Conservation (phyloP, 2,113 vertebrate genomes). For the Phocoena phocoena region DNA sequence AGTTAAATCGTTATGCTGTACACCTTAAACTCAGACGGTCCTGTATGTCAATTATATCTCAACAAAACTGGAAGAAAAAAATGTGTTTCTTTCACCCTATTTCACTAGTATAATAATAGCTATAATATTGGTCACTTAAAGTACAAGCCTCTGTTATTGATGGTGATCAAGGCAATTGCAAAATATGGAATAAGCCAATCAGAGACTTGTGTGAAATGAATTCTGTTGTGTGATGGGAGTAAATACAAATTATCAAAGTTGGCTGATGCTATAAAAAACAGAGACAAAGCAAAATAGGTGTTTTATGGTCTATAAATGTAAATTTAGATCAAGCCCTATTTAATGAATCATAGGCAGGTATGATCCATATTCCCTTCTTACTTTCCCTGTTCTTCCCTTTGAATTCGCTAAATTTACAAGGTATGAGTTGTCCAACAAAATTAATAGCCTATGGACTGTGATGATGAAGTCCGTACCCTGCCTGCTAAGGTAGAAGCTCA, state of each 20-base stretch:
- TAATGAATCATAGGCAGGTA: neutral
- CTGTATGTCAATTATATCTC: neutral
- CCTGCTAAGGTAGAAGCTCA: neutral
- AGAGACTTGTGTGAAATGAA: neutral
- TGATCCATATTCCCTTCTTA: neutral
- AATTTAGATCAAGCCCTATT: neutral
- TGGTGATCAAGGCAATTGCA: neutral
- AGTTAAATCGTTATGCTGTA: neutral
- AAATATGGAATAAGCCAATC: neutral
- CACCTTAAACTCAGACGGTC: neutral
- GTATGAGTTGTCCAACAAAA: neutral
- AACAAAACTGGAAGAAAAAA: neutral
- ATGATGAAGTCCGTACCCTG: neutral
- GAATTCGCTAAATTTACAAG: neutral
- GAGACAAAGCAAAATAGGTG: neutral
- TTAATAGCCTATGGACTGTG: neutral
- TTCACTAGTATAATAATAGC: neutral
- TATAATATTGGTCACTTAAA: neutral
- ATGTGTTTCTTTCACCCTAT: neutral
- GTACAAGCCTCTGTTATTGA: neutral
- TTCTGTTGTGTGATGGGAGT: neutral
- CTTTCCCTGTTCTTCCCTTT: neutral
- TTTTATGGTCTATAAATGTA: neutral
- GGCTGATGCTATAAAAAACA: neutral
- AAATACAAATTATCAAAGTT: neutral